Base-by-base conservation (phyloP, 2,797 vertebrate species). In the Cyprinella venusta region DNA sequence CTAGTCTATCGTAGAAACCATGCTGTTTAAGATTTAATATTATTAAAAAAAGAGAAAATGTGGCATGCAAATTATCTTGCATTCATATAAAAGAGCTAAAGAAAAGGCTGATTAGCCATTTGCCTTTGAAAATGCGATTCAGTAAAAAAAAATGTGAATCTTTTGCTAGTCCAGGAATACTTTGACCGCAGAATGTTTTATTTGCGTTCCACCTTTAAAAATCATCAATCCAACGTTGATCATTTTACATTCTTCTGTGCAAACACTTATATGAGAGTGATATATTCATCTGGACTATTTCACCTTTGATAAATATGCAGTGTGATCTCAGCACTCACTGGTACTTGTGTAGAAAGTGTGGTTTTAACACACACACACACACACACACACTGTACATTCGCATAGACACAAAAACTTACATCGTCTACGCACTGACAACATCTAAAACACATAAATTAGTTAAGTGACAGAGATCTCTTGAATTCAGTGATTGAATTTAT, bases 61-160 rank as follows among this genome's bases (percentile, higher is more conserved):
- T n/a, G 38, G 38, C 19, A 16, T 8, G 18, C 18, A 40, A 76
- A 42, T 76, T 21, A 24, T 61, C 48, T 45, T 67, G 18, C 5
- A 8, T 36, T 72, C 15, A 54, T 10, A 79, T 42, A n/a, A 76
- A 61, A 3, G 45, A 15, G 64, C 64, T 64, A 19, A 50, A 65
- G 45, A 42, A 40, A 50, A 59, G 30, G 38, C 72, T n/a, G 56
- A 38, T 69, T 33, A 40, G 52, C 64, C 56, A n/a, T 26, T 79
- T 50, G 30, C 19, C 48, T 68, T 61, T 75, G 24, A 26, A 68
- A n/a, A 70, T 45, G 68, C 50, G 38, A 77, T 83, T 64, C 13
- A 21, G 21, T 18, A 18, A 69, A 40, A 69, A 40, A 69, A 69
- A 38, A 72, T 48, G 0, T 48, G 19, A 76, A 75, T 77, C 19